phyloP scores from a whole-genome alignment of 2,113 vertebrate species.

The Scartelaos histophorus region DNA sequence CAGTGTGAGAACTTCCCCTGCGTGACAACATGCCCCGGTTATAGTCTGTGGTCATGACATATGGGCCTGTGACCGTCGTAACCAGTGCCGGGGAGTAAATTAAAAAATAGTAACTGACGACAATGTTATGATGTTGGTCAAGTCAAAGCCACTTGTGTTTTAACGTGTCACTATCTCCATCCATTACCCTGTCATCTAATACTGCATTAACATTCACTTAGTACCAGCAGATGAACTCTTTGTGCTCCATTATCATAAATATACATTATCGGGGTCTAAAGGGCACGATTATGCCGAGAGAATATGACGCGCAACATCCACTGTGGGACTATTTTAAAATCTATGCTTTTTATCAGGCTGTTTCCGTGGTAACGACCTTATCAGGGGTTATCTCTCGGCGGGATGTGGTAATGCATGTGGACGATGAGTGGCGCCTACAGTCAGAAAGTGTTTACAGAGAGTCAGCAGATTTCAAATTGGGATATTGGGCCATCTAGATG shows the following conservation, averaged over 20 bases:
- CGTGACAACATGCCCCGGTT: no score
- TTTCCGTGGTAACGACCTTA: conserved; percentile 33
- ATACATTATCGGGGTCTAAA: background rate
- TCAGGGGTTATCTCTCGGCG: conserved; percentile 7
- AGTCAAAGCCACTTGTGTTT: no score
- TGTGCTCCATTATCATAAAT: conserved; percentile 1
- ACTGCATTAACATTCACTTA: background rate
- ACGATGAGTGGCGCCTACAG: background rate
- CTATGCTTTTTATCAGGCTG: background rate
- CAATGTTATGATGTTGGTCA: no score
- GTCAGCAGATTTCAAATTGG: background rate
- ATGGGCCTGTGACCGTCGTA: no score
- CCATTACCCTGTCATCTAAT: no score
- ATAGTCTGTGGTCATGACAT: no score
- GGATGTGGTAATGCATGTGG: conserved; percentile 3
- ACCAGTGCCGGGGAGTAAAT: no score
- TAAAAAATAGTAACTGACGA: no score
- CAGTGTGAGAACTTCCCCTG: no score
- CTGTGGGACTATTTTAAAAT: conserved; percentile 2
- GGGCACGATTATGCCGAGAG: background rate
- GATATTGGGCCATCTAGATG: no score
- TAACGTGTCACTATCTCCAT: no score
- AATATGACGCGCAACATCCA: background rate
- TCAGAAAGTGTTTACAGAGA: background rate
- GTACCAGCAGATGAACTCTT: background rate